Evolutionary conservation across 1,140 invertebrate genomes (phyloP).

Genomic region (Brachionus asplanchnoidis): DNA sequence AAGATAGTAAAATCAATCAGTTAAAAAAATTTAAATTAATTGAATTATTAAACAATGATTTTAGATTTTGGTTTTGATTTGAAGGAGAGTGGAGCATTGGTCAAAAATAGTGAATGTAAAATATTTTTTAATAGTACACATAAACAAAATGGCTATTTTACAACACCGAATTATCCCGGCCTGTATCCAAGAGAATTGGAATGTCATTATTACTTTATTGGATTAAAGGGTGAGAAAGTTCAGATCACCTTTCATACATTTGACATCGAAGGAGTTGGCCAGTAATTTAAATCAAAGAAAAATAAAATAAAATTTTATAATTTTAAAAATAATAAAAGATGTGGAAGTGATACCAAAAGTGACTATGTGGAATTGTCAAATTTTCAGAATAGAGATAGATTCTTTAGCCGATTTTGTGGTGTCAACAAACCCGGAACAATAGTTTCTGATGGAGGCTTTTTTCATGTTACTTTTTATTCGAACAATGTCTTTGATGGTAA

Average conservation of each 20-base stretch:
- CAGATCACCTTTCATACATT: constrained; percentile 92
- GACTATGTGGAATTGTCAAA: constrained; percentile 92
- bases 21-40: too few species aligned
- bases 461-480: constrained; percentile 84
- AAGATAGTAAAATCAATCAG: too few species aligned
- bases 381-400: constrained; percentile 76
- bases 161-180: constrained; percentile 96
- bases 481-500: constrained; percentile 85
- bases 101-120: not conserved
- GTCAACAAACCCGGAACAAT: constrained; percentile 57
- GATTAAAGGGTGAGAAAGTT: constrained; percentile 78
- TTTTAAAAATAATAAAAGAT: constrained; percentile 62
- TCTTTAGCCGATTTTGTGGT: constrained; percentile 79
- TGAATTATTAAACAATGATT: not conserved
- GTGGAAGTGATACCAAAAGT: constrained; percentile 75
- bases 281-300: not conserved
- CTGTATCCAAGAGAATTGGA: constrained; percentile 91
- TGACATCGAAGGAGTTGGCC: constrained; percentile 74
- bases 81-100: constrained; percentile 1
- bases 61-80: constrained; percentile 23
- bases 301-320: not conserved
- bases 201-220: constrained; percentile 88
- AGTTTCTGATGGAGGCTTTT: constrained; percentile 82
- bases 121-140: constrained; percentile 62
- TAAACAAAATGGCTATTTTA: constrained; percentile 72